A percentile compares a stretch with the other conserved stretches of the same genome.
Conservation (phyloP, 2,113 vertebrate species). For the Erpornis zantholeuca region DNA sequence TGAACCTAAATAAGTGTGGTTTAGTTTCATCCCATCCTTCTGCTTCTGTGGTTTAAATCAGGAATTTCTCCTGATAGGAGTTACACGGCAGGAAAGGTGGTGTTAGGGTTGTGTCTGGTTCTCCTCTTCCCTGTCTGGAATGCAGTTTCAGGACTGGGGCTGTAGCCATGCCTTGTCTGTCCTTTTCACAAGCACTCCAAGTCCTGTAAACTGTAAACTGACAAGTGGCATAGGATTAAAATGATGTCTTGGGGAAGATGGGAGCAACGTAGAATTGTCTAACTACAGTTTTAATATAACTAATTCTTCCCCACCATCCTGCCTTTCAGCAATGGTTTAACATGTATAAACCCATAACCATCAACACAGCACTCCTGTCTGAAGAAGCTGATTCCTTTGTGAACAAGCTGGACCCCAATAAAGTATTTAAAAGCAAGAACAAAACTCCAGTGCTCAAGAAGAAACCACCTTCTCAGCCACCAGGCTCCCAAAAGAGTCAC, state of each 20-base stretch:
- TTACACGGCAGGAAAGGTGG: not conserved
- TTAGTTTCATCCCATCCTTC: not conserved
- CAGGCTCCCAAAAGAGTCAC: constrained; percentile 62
- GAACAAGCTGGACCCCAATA: constrained; percentile 92
- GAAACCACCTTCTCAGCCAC: constrained; percentile 75
- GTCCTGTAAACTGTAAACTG: not conserved
- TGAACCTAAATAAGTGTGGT: not conserved
- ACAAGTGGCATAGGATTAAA: not conserved
- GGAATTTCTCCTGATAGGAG: not conserved
- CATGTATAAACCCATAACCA: constrained; percentile 91
- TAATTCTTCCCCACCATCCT: not conserved
- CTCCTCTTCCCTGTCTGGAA: not conserved
- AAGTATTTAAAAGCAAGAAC: constrained; percentile 87
- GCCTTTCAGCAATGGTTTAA: constrained; percentile 91
- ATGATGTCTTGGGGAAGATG: not conserved
- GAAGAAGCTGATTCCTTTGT: constrained; percentile 80
- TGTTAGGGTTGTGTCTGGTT: not conserved
- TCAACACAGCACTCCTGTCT: constrained; percentile 70
- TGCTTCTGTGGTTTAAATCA: not conserved
- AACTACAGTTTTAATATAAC: not conserved
- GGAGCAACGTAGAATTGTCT: not conserved
- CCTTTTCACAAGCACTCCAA: not conserved
- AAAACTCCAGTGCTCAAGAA: constrained; percentile 85
- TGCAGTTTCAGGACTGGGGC: not conserved
- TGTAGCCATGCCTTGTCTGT: not conserved